Conservation (phyloP, 1,140 invertebrate genomes). For the Stratiolaelaps scimitus region DNA sequence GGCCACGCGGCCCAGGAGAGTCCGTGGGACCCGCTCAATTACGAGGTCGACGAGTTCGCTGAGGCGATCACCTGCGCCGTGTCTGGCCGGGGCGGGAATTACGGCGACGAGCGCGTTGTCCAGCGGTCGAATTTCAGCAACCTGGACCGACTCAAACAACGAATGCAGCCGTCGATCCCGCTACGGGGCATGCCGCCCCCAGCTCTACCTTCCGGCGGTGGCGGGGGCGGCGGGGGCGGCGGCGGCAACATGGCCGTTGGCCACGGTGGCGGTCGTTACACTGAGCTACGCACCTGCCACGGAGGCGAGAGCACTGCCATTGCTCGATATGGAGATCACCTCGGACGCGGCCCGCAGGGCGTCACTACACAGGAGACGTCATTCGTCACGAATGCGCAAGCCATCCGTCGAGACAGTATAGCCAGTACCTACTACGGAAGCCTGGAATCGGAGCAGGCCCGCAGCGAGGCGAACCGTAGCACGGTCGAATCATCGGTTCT, state of each 20-base stretch:
- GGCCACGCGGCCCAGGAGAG: neutral
- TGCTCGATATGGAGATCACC: neutral
- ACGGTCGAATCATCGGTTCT: no score
- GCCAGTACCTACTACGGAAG: slow-evolving; percentile 25
- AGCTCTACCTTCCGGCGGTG: neutral
- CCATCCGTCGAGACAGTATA: slow-evolving; percentile 1
- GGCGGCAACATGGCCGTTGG: no score
- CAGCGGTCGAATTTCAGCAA: neutral
- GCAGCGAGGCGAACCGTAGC: slow-evolving; percentile 7
- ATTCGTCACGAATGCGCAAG: neutral
- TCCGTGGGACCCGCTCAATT: neutral
- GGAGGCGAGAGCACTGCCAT: neutral
- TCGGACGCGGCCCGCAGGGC: neutral
- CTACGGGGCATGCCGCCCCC: neutral
- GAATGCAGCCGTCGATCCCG: slow-evolving; percentile 8
- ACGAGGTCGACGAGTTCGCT: slow-evolving; percentile 12
- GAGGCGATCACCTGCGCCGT: slow-evolving; percentile 15
- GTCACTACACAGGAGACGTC: slow-evolving; percentile 13
- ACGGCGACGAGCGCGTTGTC: neutral
- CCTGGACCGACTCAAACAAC: slow-evolving; percentile 3
- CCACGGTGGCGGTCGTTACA: slow-evolving; percentile 7
- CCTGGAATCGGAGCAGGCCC: slow-evolving; percentile 8
- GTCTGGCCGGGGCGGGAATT: neutral
- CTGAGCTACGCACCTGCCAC: slow-evolving; percentile 19
- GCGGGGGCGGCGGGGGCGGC: neutral